These are phyloP conservation scores for Drosophila fungiperda DNA, from an alignment of 2,888 invertebrate species.

Conservation along the genomic window DNA sequence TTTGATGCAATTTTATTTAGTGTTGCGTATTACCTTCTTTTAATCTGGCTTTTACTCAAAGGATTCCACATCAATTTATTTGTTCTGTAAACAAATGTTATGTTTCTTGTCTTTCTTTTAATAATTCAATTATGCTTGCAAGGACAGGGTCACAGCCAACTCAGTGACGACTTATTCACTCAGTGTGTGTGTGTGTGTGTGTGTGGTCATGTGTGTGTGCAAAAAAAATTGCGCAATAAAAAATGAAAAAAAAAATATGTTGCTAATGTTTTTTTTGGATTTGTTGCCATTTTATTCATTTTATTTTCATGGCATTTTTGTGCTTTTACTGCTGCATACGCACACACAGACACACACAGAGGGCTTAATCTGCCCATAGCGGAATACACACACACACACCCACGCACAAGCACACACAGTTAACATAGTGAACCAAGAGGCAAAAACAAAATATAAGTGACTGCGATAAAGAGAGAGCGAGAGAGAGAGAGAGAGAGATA, in stretches of 20 bases:
- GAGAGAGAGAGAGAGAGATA: not conserved
- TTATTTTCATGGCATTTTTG: conserved; percentile 16
- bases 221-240: conserved; percentile 59
- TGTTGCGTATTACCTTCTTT: not conserved
- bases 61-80: not conserved
- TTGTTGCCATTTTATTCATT: conserved; percentile 51
- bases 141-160: conserved; percentile 22
- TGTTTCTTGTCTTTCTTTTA: not conserved
- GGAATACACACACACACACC: conserved; percentile 33
- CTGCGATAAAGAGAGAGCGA: not conserved
- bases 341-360: conserved; percentile 5
- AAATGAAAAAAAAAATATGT: conserved; percentile 71
- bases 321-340: conserved; percentile 27
- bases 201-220: conserved; percentile 11
- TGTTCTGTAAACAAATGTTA: not conserved
- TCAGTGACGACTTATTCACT: not conserved
- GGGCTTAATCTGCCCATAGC: conserved; percentile 69
- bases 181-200: not conserved
- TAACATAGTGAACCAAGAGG: conserved; percentile 18
- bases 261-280: conserved; percentile 70
- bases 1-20: too few species aligned
- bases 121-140: conserved; percentile 2
- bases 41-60: not conserved
- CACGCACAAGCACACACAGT: not conserved
- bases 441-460: conserved; percentile 2